Evolutionary conservation across 2,888 invertebrate genomes (phyloP), one percentile per base, ranked within the genome.

Genomic region (Sinodicranocentrus sp.): DNA sequence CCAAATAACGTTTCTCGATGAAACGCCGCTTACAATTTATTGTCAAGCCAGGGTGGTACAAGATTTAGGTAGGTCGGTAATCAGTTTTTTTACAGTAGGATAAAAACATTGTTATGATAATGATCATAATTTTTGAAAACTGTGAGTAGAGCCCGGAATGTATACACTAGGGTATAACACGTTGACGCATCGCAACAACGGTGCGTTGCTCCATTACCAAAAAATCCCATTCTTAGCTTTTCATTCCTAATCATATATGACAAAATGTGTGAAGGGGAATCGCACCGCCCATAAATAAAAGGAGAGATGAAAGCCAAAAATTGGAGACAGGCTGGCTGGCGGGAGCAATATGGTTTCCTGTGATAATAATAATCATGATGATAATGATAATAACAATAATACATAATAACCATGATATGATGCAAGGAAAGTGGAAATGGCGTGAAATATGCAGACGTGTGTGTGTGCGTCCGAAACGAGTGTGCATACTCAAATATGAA

Each of bases 361-460:
- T 59, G 77, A 68, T 77, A 43, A 68, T 77, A 68, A 52, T 68
- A 68, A 68, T 68, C 52, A 68, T 33, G 57, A 77, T 68, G 77
- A 77, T 68, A 68, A 77, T 77, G 68, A 77, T 68, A 77, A 77
- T 77, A 77, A 76, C 65, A 76, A 67, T 76, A 76, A 76, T 76
- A 67, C 76, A 76, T 67, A 76, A 77, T 77, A 77, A 77, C 68
- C 67, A 26, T 59, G 57, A 44, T 21, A 70, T 70, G 57, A 70
- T 57, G 77, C 77, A 59, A 67, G 43, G 77, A 59, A 77, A 77
- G 26, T 77, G 39, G n/a, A 59, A 68, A 28, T 25, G 19, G 17
- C 23, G 65, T 25, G 19, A 33, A 39, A 21, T 39, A 23, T 26
- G 63, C 17, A 44, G 21, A 44, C 13, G 33, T 23, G 54, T 65